Evolutionary conservation across 2,888 invertebrate genomes (phyloP), one percentile per base, ranked within the genome.

Genomic region (Clitarchus hookeri): DNA sequence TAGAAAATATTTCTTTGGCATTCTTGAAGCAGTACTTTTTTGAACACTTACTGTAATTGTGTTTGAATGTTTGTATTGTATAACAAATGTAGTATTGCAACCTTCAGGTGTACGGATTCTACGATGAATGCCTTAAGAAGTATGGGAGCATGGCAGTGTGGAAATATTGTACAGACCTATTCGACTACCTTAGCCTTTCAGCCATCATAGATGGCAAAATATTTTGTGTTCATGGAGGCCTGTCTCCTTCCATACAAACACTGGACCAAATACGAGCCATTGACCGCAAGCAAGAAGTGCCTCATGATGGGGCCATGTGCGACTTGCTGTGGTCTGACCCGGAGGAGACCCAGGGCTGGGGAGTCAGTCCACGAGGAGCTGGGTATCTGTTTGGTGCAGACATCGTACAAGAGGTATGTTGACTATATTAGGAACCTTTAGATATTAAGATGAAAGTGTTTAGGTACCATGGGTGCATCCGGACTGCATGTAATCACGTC

Each of bases 351-450:
- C 96, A 96, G 92, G 97, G 97, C 3, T 97, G 97, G 99, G 99
- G 99, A 85, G 98, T 99, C 26, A 98, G 98, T 44, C 99, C 99
- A 0, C 94, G 99, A 88, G 99, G 99, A 11, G 99, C 99, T 0
- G 99, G 99, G 65, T 99, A 98, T 92, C 93, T 99, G 27, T 99
- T 99, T 91, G 99, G 99, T 19, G 97, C 97, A 0, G 99, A 99
- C 91, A 99, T 99, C 23, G 99, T 99, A n/a, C 65, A 65, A 65
- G 65, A 65, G 65, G 65, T 65, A 65, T 9, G 65, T 65, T 8
- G 48, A 48, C 36, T 36, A 36, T 1, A 36, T 36, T 36, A 36
- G 36, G 4, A 36, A 36, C 36, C 36, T 36, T 36, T 4, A 36
- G 36, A 36, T 36, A 36, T 36, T 36, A 36, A 36, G 36, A 36